Base-by-base conservation (phyloP, 1,140 invertebrate genomes). In the Ceratitis capitata region DNA sequence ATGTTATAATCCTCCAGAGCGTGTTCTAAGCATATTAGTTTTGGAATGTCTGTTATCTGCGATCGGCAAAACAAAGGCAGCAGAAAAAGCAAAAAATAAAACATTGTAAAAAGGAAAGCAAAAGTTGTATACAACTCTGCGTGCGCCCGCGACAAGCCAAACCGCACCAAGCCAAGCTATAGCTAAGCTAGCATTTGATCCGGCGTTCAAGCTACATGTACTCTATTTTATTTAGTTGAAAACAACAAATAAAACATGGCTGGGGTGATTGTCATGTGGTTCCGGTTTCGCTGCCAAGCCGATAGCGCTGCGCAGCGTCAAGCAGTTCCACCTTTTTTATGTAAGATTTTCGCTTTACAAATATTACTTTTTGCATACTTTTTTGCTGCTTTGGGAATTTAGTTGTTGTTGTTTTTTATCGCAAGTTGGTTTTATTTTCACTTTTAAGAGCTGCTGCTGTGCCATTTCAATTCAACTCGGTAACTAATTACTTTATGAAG, bases 381-480 rank as follows among this genome's bases (percentile, higher is more conserved):
- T 61, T 61, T 61, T 12, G 51, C 7, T 19, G 51, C 51, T 53
- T 53, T 26, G 56, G 2, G 7, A 61, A 26, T 61, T 56, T 56
- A 19, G 4, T 19, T 69, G 35, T 69, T 69, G 64, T 26, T 69
- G 19, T 19, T 45, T 45, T n/a, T 45, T 26, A 45, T 39, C 14
- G 26, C 58, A 9, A 14, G 16, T 7, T 16, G 32, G 58, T 64
- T 64, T 69, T 42, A 69, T 69, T 69, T 69, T 69, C 64, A 69
- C 64, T 69, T 69, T 69, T 69, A 69, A 69, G n/a, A n/a, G n/a
- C n/a, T n/a, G 64, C 64, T 69, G 35, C 12, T 69, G 64, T n/a
- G 64, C 32, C n/a, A 39, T 69, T 69, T 69, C 29, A 35, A 69
- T 69, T 35, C 64, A 39, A 35, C 32, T 69, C 35, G 14, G 32